Evolutionary conservation across 23 tunicate genomes (phyloP), one percentile per base, ranked within the genome.

Genomic region (Clavelina lepadiformis): DNA sequence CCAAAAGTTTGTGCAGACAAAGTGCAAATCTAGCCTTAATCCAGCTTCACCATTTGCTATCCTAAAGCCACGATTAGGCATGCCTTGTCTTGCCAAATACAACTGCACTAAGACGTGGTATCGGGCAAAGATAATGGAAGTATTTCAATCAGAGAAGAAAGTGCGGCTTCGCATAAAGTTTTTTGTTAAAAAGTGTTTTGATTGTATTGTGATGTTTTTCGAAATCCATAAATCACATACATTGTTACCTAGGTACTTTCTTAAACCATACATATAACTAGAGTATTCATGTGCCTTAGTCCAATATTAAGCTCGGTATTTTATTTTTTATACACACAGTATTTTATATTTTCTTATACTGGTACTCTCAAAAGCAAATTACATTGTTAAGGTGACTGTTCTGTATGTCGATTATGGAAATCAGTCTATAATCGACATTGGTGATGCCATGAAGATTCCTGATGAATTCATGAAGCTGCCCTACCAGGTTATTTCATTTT

Each of bases 361-460:
- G n/a, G n/a, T n/a, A n/a, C n/a, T n/a, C n/a, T n/a, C n/a, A n/a
- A n/a, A n/a, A n/a, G n/a, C n/a, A n/a, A n/a, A n/a, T 41, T 41
- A 8, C 49, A 11, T 41, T 15, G 49, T 15, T 5, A n/a, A 74
- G 80, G 71, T 74, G 13, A 33, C 34, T 3, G 76, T 83, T 29
- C 28, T 56, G 1, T 83, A 24, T 68, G 91, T 83, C 31, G 91
- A 83, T 46, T 83, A 65, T 51, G 91, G 91, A 25, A 75, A 83
- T 35, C 70, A 68, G 34, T 65, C 33, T 3, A 41, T 49, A 11
- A 62, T 83, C 3, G 63, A 68, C 45, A 31, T 83, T 6, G 37
- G 38, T 7, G 67, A 61, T 3, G 44, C 66, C 3, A 28, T 83
- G 3, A 74, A 74, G 35, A 83, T 83, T 21, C 91, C 91, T n/a